Evolutionary conservation across 2,797 vertebrate species (phyloP).

Genomic region (Bovichtus variegatus): DNA sequence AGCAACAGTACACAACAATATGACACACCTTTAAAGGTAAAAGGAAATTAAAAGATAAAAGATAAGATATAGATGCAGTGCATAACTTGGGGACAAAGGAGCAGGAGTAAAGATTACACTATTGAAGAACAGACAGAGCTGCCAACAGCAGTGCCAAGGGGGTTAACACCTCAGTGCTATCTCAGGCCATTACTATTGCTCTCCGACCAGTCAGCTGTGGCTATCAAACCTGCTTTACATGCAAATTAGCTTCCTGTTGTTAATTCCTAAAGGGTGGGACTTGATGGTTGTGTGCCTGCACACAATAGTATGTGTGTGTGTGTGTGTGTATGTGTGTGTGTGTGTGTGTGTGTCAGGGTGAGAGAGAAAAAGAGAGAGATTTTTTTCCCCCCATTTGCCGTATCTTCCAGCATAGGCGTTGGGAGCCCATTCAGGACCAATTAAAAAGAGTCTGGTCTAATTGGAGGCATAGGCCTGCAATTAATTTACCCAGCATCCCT

Average conservation of each 20-base stretch:
- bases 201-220: slow-evolving; percentile 77
- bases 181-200: slow-evolving; percentile 77
- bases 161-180: slow-evolving; percentile 66
- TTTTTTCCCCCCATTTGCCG: slow-evolving; percentile 30
- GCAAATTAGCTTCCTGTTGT: slow-evolving; percentile 82
- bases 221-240: slow-evolving; percentile 84
- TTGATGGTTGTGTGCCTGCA: slow-evolving; percentile 60
- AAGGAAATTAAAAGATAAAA: slow-evolving; percentile 69
- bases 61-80: slow-evolving; percentile 55
- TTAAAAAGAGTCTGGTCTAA: slow-evolving; percentile 84
- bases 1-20: slow-evolving; percentile 45
- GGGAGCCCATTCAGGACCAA: slow-evolving; percentile 83
- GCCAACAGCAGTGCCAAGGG: slow-evolving; percentile 60
- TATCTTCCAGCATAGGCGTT: slow-evolving; percentile 75
- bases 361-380: slow-evolving; percentile 4
- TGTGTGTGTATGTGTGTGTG: slow-evolving; percentile 34
- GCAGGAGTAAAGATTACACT: slow-evolving; percentile 31
- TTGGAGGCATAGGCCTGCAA: slow-evolving; percentile 81
- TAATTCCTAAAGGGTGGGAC: slow-evolving; percentile 76
- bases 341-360: slow-evolving; percentile 12
- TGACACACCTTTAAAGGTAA: slow-evolving; percentile 46
- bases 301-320: slow-evolving; percentile 40
- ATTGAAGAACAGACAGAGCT: slow-evolving; percentile 24
- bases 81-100: slow-evolving; percentile 23
- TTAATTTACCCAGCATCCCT: slow-evolving; percentile 82